Conservation (phyloP, 1,140 invertebrate species). For the Drosophila ananassae region DNA sequence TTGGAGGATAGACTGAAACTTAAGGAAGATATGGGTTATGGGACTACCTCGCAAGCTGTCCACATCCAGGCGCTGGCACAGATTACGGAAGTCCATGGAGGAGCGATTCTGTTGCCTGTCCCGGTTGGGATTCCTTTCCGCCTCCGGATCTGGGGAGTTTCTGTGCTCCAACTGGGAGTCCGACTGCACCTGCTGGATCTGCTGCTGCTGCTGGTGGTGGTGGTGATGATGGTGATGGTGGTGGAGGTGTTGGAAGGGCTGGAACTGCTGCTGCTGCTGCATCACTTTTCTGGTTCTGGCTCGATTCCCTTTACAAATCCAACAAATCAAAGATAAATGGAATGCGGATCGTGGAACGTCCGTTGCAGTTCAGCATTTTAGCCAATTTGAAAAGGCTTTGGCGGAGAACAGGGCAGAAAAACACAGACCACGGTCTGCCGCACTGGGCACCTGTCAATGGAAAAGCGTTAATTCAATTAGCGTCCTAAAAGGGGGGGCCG, state of each 20-base stretch:
- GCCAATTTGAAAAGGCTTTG: constrained; percentile 54
- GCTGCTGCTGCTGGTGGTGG: constrained; percentile 10
- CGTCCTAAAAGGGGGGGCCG: not conserved
- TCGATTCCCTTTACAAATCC: not conserved
- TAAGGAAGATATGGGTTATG: not conserved
- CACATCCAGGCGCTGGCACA: constrained; percentile 61
- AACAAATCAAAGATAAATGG: not conserved
- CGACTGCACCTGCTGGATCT: constrained; percentile 25
- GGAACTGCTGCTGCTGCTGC: constrained; percentile 22
- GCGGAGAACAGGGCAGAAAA: constrained; percentile 23
- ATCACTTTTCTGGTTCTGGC: not conserved
- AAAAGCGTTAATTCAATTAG: constrained; percentile 72
- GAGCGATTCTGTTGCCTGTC: constrained; percentile 6
- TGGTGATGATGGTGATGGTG: constrained; percentile 3
- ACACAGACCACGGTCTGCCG: constrained; percentile 11
- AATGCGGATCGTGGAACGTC: constrained; percentile 42
- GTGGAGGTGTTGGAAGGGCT: constrained; percentile 16
- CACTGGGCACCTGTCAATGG: constrained; percentile 46
- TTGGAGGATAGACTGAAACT: too few relatives aligned
- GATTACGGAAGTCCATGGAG: constrained; percentile 61
- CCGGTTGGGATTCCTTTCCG: constrained; percentile 14
- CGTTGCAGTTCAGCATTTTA: constrained; percentile 75
- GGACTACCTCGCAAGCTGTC: constrained; percentile 48
- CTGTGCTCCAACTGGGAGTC: constrained; percentile 19
- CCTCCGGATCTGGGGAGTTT: constrained; percentile 5